Conservation (phyloP, 1,140 invertebrate genomes). For the Zaprionus kolodkinae region DNA sequence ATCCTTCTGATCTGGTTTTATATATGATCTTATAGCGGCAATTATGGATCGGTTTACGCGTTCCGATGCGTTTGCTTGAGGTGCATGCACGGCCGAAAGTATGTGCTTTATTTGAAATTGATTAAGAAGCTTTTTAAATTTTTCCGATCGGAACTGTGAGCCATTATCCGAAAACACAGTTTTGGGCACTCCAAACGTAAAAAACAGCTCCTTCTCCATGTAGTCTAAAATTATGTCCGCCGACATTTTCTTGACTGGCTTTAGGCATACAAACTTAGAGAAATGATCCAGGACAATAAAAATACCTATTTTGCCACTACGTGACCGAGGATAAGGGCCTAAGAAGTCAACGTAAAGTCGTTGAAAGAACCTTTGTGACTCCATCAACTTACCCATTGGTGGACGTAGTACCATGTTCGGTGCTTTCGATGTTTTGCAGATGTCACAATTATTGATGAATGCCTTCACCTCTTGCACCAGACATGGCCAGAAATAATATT, state of each 20-base stretch:
- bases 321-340: slow-evolving; percentile 29
- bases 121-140: slow-evolving; percentile 18
- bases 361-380: slow-evolving; percentile 30
- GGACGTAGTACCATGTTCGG: slow-evolving; percentile 23
- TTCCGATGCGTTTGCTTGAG: slow-evolving; percentile 38
- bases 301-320: slow-evolving; percentile 23
- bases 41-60: slow-evolving; percentile 28
- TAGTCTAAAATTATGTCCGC: background rate
- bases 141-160: background rate
- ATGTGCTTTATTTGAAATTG: slow-evolving; percentile 10
- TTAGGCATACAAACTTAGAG: slow-evolving; percentile 37
- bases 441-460: slow-evolving; percentile 8
- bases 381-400: slow-evolving; percentile 23
- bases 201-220: slow-evolving; percentile 36
- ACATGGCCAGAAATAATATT: slow-evolving; percentile 27
- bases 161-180: slow-evolving; percentile 15
- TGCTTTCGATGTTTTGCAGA: slow-evolving; percentile 18
- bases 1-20: slow-evolving; percentile 12
- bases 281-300: slow-evolving; percentile 41
- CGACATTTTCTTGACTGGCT: slow-evolving; percentile 23
- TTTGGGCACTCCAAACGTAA: slow-evolving; percentile 32
- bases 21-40: background rate
- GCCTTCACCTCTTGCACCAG: slow-evolving; percentile 15
- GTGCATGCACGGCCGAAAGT: slow-evolving; percentile 27
- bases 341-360: slow-evolving; percentile 41